phyloP scores from a whole-genome alignment of 2,797 vertebrate genomes.

The Australoheros facetus region DNA sequence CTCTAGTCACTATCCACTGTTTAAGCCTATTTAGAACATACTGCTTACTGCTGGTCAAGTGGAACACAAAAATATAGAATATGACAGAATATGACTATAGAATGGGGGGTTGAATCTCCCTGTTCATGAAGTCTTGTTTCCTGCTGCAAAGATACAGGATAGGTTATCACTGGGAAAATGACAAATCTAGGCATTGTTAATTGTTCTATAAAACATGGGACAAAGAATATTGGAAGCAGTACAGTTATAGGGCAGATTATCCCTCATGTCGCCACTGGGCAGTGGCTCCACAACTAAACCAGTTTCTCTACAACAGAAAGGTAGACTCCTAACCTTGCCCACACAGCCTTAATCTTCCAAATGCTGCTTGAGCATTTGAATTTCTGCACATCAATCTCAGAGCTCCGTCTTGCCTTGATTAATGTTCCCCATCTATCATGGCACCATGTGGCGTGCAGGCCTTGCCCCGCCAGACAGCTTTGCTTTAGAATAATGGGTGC shows the following conservation, averaged over 20 bases:
- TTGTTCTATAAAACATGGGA: slow-evolving; percentile 34
- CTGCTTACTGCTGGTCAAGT: slow-evolving; percentile 17
- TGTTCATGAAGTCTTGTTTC: slow-evolving; percentile 1
- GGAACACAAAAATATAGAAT: background rate
- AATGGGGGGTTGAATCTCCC: background rate
- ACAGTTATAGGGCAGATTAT: slow-evolving; percentile 22
- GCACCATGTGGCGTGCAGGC: slow-evolving; percentile 72
- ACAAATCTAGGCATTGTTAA: slow-evolving; percentile 59
- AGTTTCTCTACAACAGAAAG: slow-evolving; percentile 50
- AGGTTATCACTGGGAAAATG: slow-evolving; percentile 52
- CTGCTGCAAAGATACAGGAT: slow-evolving; percentile 28
- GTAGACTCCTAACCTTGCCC: slow-evolving; percentile 75
- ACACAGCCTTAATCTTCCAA: slow-evolving; percentile 82
- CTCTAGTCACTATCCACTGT: slow-evolving; percentile 24
- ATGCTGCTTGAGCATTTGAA: slow-evolving; percentile 83
- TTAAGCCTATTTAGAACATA: slow-evolving; percentile 49
- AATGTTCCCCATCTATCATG: slow-evolving; percentile 83
- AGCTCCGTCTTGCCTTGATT: slow-evolving; percentile 77
- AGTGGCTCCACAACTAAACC: slow-evolving; percentile 31
- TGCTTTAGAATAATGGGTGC: slow-evolving; percentile 83
- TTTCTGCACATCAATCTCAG: slow-evolving; percentile 83
- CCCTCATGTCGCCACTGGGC: slow-evolving; percentile 18
- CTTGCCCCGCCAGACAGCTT: slow-evolving; percentile 79
- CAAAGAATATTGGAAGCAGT: slow-evolving; percentile 29
- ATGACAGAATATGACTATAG: too few relatives aligned